A percentile compares a stretch with the other conserved stretches of the same genome.
phyloP scores from a whole-genome alignment of 2,888 invertebrate species.

The Drosophila nr. medialis region DNA sequence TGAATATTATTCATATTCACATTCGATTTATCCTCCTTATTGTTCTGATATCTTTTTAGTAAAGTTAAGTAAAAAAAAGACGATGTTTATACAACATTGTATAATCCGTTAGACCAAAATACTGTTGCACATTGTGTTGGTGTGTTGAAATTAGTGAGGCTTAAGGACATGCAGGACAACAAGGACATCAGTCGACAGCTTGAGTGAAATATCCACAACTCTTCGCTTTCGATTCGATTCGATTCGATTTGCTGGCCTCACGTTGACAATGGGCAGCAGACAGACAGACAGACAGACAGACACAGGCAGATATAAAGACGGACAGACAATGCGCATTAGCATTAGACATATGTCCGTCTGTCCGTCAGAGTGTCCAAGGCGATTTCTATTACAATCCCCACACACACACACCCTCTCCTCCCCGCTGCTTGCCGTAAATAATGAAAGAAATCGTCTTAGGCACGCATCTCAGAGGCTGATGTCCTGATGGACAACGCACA shows the following conservation, averaged over 20 bases:
- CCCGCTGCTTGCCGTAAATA: conserved; percentile 64
- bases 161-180: conserved; percentile 31
- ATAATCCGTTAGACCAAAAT: neutral
- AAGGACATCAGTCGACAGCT: conserved; percentile 38
- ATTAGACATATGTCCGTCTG: conserved; percentile 65
- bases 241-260: conserved; percentile 29
- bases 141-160: conserved; percentile 45
- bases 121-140: conserved; percentile 27
- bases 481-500: conserved; percentile 70
- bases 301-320: neutral
- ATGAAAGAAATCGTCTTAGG: conserved; percentile 81
- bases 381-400: conserved; percentile 61
- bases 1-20: neutral
- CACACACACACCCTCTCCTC: neutral
- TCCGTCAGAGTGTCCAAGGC: conserved; percentile 17
- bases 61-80: neutral
- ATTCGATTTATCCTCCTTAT: neutral
- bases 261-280: conserved; percentile 56
- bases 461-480: conserved; percentile 67
- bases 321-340: conserved; percentile 69
- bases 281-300: neutral
- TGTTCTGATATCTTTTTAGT: neutral
- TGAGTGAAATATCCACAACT: conserved; percentile 63
- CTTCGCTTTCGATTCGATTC: conserved; percentile 39
- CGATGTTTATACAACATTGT: neutral